phyloP scores from a whole-genome alignment of 2,888 invertebrate species.

The Drosophila anomalipes region DNA sequence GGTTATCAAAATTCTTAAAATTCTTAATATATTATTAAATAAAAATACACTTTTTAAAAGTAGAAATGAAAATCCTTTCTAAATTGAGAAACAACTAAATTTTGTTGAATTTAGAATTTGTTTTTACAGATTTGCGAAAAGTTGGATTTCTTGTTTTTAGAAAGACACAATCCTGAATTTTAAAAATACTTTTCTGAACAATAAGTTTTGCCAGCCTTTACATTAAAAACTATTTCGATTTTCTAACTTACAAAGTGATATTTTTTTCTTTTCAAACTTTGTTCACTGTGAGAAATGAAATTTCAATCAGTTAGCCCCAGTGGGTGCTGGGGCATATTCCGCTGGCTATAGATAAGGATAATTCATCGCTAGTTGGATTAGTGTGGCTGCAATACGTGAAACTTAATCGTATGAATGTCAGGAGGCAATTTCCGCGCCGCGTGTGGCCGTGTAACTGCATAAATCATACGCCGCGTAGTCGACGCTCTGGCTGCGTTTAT shows the following conservation, averaged over 20 bases:
- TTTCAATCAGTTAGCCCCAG: background rate
- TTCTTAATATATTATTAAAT: too few species aligned
- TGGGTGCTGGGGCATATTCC: background rate
- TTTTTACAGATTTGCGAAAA: too few species aligned
- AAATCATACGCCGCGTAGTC: constrained; percentile 56
- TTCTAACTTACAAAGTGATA: background rate
- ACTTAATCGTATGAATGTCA: constrained; percentile 70
- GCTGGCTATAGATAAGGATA: background rate
- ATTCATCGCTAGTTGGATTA: constrained; percentile 16
- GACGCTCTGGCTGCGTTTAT: constrained; percentile 56
- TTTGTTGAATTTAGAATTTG: too few species aligned
- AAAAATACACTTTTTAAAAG: too few species aligned
- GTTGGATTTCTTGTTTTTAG: too few species aligned
- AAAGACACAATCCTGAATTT: too few species aligned
- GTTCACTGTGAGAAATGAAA: too few species aligned
- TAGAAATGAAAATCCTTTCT: too few species aligned
- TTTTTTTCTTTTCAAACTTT: background rate
- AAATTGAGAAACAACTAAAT: too few species aligned
- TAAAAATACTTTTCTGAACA: background rate
- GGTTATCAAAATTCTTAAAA: too few species aligned
- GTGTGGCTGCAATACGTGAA: constrained; percentile 29
- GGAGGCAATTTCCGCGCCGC: constrained; percentile 68
- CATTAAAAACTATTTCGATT: background rate
- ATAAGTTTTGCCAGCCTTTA: background rate
- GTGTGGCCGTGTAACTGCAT: constrained; percentile 55